These are phyloP conservation scores for Habroteleia sp. DNA, from an alignment of 2,888 invertebrate species.

Conservation along the genomic window DNA sequence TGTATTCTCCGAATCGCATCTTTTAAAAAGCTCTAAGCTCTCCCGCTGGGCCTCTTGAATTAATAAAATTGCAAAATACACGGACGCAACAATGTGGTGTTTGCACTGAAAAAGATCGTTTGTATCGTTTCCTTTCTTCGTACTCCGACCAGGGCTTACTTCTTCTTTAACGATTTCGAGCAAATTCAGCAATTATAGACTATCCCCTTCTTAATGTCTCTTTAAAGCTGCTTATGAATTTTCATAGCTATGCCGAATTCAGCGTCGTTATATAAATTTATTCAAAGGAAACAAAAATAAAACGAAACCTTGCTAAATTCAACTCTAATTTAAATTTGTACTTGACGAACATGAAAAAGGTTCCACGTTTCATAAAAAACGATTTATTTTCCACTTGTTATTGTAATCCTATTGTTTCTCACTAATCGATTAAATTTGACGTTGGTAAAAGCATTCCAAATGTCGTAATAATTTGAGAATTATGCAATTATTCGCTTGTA, in stretches of 20 bases:
- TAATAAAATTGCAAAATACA: constrained; percentile 67
- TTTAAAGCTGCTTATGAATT: constrained; percentile 49
- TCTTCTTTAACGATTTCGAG: constrained; percentile 27
- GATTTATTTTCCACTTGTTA: constrained; percentile 48
- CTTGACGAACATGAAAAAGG: constrained; percentile 10
- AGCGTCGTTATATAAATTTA: constrained; percentile 14
- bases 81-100: constrained; percentile 46
- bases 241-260: constrained; percentile 26
- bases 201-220: constrained; percentile 18
- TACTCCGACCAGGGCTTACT: background rate
- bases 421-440: constrained; percentile 39
- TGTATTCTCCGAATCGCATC: constrained; percentile 57
- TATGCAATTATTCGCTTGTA: background rate
- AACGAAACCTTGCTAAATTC: background rate
- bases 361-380: constrained; percentile 7
- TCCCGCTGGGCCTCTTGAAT: constrained; percentile 61
- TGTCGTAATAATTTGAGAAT: constrained; percentile 13
- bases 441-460: constrained; percentile 17
- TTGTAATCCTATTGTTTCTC: constrained; percentile 34
- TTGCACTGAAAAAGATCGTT: constrained; percentile 39
- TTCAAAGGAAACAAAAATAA: background rate
- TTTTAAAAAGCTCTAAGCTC: constrained; percentile 61
- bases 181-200: constrained; percentile 35
- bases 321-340: constrained; percentile 25
- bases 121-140: constrained; percentile 3